phyloP scores from a whole-genome alignment of 2,888 invertebrate genomes.

The Pandemis heparana region DNA sequence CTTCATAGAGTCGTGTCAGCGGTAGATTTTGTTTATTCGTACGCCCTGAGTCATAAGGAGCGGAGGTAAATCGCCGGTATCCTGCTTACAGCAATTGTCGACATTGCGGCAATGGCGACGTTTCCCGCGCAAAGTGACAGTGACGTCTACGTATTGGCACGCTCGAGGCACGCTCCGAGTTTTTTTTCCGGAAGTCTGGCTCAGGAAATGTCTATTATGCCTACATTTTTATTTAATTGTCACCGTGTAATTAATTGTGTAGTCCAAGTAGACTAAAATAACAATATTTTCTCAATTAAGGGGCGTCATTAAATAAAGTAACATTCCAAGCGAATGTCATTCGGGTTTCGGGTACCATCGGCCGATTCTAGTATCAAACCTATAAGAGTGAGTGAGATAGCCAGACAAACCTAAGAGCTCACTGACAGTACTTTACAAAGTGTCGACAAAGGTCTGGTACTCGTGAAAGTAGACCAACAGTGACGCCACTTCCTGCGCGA shows the following conservation, averaged over 20 bases:
- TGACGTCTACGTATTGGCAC: constrained; percentile 15
- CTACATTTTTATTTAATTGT: background rate
- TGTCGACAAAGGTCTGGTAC: background rate
- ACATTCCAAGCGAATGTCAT: no score
- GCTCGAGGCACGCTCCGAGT: background rate
- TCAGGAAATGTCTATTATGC: background rate
- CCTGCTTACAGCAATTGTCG: constrained; percentile 73
- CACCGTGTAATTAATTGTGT: no score
- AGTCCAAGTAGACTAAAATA: no score
- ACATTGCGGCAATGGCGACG: constrained; percentile 62
- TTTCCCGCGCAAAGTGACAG: constrained; percentile 73
- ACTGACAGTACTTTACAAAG: background rate
- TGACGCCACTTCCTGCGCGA: constrained; percentile 43
- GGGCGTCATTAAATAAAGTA: no score
- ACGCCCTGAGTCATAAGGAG: constrained; percentile 8
- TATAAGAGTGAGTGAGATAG: no score
- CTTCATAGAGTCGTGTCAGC: background rate
- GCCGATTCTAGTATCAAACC: no score
- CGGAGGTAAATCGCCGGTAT: constrained; percentile 69
- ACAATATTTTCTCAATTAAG: no score
- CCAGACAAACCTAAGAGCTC: no score
- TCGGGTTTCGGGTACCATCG: no score
- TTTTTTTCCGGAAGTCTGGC: background rate
- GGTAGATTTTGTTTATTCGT: constrained; percentile 2
- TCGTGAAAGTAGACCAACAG: constrained; percentile 25